Evolutionary conservation across 2,888 invertebrate species (phyloP).

Genomic region (Rutpela maculata): DNA sequence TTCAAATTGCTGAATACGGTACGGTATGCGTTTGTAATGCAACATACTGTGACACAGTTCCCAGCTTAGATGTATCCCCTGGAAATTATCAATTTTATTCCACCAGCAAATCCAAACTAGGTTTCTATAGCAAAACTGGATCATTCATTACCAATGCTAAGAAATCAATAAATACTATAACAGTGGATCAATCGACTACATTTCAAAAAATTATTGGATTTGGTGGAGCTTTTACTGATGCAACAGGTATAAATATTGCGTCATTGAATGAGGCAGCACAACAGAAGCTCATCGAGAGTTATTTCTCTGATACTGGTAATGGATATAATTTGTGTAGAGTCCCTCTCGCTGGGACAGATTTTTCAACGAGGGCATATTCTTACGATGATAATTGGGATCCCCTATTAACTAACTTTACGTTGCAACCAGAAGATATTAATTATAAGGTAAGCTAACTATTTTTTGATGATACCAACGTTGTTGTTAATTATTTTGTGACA

Average conservation of each 20-base stretch:
- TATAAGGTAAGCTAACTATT: no score
- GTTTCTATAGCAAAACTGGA: conserved; percentile 75
- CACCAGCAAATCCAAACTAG: conserved; percentile 74
- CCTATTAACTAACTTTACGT: no score
- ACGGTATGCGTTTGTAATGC: conserved; percentile 73
- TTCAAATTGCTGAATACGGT: conserved; percentile 28
- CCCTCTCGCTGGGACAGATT: conserved; percentile 91
- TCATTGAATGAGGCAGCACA: conserved; percentile 76
- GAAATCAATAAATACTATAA: not conserved
- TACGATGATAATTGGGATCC: conserved; percentile 76
- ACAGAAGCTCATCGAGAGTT: conserved; percentile 78
- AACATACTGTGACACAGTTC: conserved; percentile 73
- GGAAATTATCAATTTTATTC: conserved; percentile 68
- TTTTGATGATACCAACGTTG: no score
- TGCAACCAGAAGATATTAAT: no score
- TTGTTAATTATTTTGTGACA: no score
- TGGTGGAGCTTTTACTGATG: conserved; percentile 87
- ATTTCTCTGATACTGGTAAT: conserved; percentile 80
- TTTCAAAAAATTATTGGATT: conserved; percentile 87
- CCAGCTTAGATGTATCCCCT: conserved; percentile 52
- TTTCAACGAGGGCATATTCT: conserved; percentile 87
- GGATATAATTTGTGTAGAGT: conserved; percentile 87
- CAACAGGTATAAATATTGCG: conserved; percentile 81
- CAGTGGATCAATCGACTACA: not conserved
- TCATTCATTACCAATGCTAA: conserved; percentile 59